Percentiles rank a stretch among this genome's conserved stretches.
phyloP scores from a whole-genome alignment of 2,113 vertebrate genomes.

The Neotoma lepida region DNA sequence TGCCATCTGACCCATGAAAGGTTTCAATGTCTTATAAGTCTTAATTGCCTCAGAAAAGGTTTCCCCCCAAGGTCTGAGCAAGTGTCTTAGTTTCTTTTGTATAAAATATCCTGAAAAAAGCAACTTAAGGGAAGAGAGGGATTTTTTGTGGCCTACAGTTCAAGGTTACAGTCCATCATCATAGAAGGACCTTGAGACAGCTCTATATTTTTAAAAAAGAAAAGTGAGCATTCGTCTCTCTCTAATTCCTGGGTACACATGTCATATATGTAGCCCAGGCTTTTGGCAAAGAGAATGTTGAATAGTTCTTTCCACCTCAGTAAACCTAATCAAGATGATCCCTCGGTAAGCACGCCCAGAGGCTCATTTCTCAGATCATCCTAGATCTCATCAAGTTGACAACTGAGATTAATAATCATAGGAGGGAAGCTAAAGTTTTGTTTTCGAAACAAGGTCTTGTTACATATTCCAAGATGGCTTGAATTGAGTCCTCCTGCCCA shows the following conservation, averaged over 20 bases:
- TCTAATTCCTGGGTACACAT: no score
- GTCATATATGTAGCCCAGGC: neutral
- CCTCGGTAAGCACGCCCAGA: neutral
- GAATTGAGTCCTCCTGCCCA: neutral
- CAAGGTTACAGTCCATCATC: neutral
- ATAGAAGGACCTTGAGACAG: neutral
- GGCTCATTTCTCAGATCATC: neutral
- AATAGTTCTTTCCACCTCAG: neutral
- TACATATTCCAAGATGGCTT: neutral
- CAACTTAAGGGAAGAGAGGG: neutral
- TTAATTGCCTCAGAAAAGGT: no score
- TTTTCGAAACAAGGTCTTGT: neutral
- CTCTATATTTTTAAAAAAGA: no score
- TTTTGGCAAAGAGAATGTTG: neutral
- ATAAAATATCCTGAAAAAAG: neutral
- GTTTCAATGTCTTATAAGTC: neutral
- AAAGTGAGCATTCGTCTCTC: no score
- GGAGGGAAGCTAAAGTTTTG: neutral
- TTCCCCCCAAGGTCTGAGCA: neutral
- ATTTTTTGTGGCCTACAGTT: neutral
- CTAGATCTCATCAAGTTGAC: neutral
- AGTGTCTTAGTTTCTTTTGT: neutral
- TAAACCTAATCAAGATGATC: neutral
- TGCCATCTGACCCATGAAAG: neutral
- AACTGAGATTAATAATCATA: neutral